Base-by-base conservation (phyloP, 53 echinoderm and acorn worm species). In the Echinarachnius parma region DNA sequence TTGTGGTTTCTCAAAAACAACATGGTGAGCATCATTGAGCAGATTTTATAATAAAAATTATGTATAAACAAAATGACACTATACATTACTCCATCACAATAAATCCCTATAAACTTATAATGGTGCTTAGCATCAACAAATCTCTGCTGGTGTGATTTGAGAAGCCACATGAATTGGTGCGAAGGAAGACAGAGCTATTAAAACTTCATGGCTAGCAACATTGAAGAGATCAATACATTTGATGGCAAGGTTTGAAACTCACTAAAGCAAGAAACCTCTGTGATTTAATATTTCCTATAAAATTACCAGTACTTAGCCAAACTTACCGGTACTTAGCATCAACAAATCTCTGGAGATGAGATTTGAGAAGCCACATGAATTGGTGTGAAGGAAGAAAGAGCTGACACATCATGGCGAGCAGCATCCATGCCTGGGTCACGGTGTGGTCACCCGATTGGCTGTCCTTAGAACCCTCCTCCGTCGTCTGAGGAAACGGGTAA, bases 351-450 rank as follows among this genome's bases (percentile, higher is more conserved):
- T 91, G 79, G 33, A 95, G 82, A 72, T 95, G 96, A 27, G 79
- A 87, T 65, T 84, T 76, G 62, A 95, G 86, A 14, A 91, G 79
- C 85, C 90, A 91, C 59, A 87, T 67, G 53, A 77, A 90, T 72
- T 87, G 91, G 76, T 95, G 96, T 34, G 82, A 84, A 7, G 96
- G 96, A 23, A 90, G 80, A 61, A 95, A 95, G 60, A 91, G 79
- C 35, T 84, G 81, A 16, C 84, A 87, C 44, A 87, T 84, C 75
- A 95, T 80, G 25, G 87, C 87, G 34, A 95, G 58, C 26, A 95
- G 74, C 72, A 87, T 87, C 96, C 90, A 91, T 0, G 87, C 91
- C 59, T 91, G 96, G 34, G 66, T 81, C 62, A 87, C 77, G 21
- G 68, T 61, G 58, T 84, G 76, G 22, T 79, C 76, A 56, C 66